Evolutionary conservation across 2,888 invertebrate genomes (phyloP), one percentile per base, ranked within the genome.

Genomic region (Steinernema carpocapsae): DNA sequence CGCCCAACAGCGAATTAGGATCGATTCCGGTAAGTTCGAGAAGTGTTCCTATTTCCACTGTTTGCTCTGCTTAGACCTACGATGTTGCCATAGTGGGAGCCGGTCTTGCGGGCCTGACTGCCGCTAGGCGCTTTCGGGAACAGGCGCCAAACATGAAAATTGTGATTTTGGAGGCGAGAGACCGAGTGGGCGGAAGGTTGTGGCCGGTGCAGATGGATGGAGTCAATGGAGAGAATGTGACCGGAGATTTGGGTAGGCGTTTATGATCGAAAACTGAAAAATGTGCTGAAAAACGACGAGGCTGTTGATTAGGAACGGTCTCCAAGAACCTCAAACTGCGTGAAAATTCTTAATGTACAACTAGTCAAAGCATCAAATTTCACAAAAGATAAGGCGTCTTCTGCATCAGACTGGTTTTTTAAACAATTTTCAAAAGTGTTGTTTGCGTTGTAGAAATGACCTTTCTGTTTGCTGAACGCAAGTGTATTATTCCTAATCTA

Each of bases 31-130:
- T 64, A 64, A 3, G 37, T 37, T 37, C 37, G 4, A 37, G 32
- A 29, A 64, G 17, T 26, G 32, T 56, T 19, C 56, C 24, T 24
- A 32, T 32, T 32, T 26, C 64, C 29, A 17, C 12, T 64, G 26
- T 64, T 64, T 64, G 64, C 64, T 64, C 29, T 64, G 64, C 32
- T 48, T 19, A 64, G 64, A 26, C 17, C 26, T 64, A 64, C 37
- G 64, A 64, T 26, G 64, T 64, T 29, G 64, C 64, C 64, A 64
- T 64, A 32, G 64, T 64, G 29, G 64, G 64, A 26, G 64, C 64
- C 64, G 64, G 64, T 64, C 64, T 64, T 29, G 64, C 64, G 64
- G 64, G 64, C 12, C 64, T 64, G 10, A 64, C 26, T 29, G 64
- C 64, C 64, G 64, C 64, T 2, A 10, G 37, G n/a, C 22, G 64